These are phyloP conservation scores for Trichonephila inaurata DNA, from an alignment of 1,140 invertebrate genomes.

Conservation along the genomic window DNA sequence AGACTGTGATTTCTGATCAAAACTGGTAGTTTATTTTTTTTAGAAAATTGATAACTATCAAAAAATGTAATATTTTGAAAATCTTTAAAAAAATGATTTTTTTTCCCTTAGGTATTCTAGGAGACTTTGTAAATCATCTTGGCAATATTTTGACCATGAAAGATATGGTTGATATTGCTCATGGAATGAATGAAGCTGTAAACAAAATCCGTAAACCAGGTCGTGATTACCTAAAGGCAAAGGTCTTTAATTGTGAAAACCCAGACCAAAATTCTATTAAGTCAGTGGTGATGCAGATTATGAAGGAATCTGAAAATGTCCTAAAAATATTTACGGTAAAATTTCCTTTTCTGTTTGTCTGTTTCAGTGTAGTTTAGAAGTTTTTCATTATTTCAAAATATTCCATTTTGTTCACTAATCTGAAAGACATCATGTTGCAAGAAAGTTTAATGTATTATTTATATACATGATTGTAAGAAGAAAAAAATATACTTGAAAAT, in stretches of 20 bases:
- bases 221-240: slow-evolving; percentile 79
- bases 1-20: no score
- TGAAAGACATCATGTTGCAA: no score
- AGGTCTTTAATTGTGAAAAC: slow-evolving; percentile 72
- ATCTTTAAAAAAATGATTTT: not conserved
- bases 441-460: no score
- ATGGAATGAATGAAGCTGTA: slow-evolving; percentile 80
- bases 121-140: slow-evolving; percentile 79
- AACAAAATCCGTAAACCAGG: slow-evolving; percentile 79
- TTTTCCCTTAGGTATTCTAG: slow-evolving; percentile 78
- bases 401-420: no score
- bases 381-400: not conserved
- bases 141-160: slow-evolving; percentile 81
- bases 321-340: not conserved
- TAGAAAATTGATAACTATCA: no score
- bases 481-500: no score
- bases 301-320: not conserved
- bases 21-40: no score
- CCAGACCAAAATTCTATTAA: not conserved
- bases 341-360: not conserved
- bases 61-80: no score
- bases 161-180: slow-evolving; percentile 82
- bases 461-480: no score
- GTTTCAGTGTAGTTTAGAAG: not conserved
- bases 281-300: not conserved